A percentile compares a stretch with the other conserved stretches of the same genome.
phyloP scores from a whole-genome alignment of 2,113 vertebrate species.

The Paramisgurnus dabryanus region DNA sequence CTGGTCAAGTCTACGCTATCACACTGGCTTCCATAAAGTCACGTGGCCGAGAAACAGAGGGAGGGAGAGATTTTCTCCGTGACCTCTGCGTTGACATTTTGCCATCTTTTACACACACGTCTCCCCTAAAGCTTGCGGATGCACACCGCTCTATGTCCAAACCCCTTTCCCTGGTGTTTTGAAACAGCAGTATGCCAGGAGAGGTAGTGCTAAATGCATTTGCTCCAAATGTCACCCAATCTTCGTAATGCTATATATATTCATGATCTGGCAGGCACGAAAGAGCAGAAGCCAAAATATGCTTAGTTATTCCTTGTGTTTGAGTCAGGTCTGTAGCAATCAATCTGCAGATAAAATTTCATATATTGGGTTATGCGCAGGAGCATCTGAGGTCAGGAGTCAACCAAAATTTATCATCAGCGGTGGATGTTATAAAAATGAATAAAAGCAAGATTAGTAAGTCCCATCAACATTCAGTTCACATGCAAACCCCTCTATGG shows the following conservation, averaged over 20 bases:
- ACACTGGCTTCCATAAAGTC: conserved; percentile 50
- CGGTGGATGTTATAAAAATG: conserved; percentile 37
- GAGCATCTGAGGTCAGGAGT: conserved; percentile 19
- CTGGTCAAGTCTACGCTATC: conserved; percentile 67
- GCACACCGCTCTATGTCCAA: conserved; percentile 46
- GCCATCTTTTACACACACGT: conserved; percentile 68
- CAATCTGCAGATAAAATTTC: conserved; percentile 38
- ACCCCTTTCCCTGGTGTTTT: conserved; percentile 65
- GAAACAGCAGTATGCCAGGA: conserved; percentile 67
- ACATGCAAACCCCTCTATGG: no score
- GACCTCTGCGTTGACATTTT: conserved; percentile 65
- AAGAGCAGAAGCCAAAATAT: conserved; percentile 67
- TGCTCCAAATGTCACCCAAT: conserved; percentile 77
- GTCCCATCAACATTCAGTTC: no score
- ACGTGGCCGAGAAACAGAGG: conserved; percentile 54
- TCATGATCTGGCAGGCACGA: conserved; percentile 74
- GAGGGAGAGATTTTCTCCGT: conserved; percentile 57
- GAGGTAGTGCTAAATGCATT: conserved; percentile 72
- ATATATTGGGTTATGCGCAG: conserved; percentile 24
- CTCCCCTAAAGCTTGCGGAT: conserved; percentile 71
- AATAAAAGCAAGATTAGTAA: conserved; percentile 10
- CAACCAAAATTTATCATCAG: background rate
- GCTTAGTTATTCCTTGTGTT: conserved; percentile 73
- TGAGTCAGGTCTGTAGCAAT: conserved; percentile 66
- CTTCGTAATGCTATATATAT: conserved; percentile 80